These are phyloP conservation scores for Arremon aurantiirostris DNA, from an alignment of 2,797 vertebrate genomes.

Conservation along the genomic window DNA sequence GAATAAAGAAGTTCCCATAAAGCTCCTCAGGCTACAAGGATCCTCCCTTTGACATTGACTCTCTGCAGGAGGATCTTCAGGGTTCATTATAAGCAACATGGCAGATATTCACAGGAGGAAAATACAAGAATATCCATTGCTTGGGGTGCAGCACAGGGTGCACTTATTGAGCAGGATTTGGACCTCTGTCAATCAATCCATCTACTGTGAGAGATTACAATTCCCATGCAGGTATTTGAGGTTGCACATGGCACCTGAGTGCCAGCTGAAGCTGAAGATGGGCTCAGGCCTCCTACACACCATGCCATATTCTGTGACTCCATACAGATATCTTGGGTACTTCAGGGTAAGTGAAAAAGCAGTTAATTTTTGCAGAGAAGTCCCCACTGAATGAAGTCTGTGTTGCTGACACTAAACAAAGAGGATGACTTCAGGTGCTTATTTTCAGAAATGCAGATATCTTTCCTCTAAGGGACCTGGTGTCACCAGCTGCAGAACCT, in stretches of 20 bases:
- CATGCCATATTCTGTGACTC: background rate
- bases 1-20: background rate
- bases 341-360: background rate
- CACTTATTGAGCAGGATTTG: background rate
- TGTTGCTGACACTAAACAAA: background rate
- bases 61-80: background rate
- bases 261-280: background rate
- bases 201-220: background rate
- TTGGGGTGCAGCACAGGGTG: background rate
- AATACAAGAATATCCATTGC: background rate
- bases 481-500: background rate
- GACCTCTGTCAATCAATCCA: background rate
- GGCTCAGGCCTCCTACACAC: background rate
- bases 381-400: background rate
- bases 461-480: background rate
- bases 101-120: background rate
- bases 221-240: background rate
- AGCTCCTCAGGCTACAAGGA: background rate
- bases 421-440: background rate
- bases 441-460: background rate
- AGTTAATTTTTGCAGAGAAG: background rate
- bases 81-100: background rate
- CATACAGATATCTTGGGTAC: background rate
- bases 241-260: background rate
- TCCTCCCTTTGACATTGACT: background rate